phyloP scores from a whole-genome alignment of 2,888 invertebrate species.

The Trachelus iudaicus region DNA sequence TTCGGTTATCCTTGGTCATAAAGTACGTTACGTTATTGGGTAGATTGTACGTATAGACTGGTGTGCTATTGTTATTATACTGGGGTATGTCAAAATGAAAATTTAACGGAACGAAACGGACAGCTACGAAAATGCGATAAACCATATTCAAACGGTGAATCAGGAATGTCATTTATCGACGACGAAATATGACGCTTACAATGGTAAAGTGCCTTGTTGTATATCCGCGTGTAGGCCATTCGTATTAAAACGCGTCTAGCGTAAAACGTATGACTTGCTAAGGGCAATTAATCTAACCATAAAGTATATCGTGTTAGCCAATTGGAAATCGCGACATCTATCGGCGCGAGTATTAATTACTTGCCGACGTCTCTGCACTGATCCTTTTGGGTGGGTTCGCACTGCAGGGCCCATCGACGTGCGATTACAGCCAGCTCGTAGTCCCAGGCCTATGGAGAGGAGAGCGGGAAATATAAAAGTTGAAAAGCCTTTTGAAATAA shows the following conservation, averaged over 20 bases:
- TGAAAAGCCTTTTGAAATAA: conserved; percentile 1
- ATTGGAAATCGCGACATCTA: not conserved
- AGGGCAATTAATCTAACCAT: not conserved
- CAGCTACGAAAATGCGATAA: not conserved
- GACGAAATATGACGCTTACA: not conserved
- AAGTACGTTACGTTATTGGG: not conserved
- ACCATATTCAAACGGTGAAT: not conserved
- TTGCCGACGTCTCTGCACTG: conserved; percentile 64
- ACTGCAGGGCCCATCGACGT: conserved; percentile 65
- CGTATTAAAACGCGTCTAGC: not conserved
- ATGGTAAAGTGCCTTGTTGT: not conserved
- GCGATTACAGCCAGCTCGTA: conserved; percentile 64
- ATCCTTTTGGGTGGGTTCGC: conserved; percentile 61
- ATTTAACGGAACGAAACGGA: not conserved
- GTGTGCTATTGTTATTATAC: not conserved
- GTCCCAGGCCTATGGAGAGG: conserved; percentile 57
- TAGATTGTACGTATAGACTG: not conserved
- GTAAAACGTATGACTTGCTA: not conserved
- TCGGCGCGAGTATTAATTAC: conserved; percentile 21
- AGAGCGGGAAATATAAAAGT: not conserved
- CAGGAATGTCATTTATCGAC: not conserved
- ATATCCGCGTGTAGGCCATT: not conserved
- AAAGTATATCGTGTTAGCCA: not conserved
- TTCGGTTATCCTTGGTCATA: not conserved
- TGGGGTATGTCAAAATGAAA: not conserved